Conservation (phyloP, 2,113 vertebrate species). For the Eidolon helvum region DNA sequence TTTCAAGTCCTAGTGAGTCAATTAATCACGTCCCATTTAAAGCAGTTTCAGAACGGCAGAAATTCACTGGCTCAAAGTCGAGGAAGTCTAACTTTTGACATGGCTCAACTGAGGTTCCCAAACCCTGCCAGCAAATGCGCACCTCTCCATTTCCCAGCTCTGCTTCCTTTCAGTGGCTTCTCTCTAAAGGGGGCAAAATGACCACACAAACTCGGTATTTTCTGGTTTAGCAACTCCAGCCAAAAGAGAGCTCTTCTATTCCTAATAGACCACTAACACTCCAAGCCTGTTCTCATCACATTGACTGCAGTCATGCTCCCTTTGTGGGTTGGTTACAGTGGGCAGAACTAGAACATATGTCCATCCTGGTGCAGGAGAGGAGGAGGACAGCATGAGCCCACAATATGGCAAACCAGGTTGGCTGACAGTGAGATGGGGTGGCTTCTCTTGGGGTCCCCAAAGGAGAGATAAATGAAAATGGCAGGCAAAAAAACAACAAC, state of each 20-base stretch:
- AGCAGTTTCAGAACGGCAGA: not conserved
- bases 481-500: not conserved
- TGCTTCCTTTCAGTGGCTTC: not conserved
- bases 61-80: not conserved
- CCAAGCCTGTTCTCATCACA: not conserved
- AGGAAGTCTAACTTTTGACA: not conserved
- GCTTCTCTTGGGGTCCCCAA: not conserved
- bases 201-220: not conserved
- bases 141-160: not conserved
- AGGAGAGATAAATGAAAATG: not conserved
- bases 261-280: not conserved
- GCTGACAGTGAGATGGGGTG: not conserved
- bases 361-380: not conserved
- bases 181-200: not conserved
- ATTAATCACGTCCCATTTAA: not conserved
- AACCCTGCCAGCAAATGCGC: not conserved
- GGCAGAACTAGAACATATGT: not conserved
- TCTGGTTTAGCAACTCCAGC: not conserved
- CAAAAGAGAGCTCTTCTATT: not conserved
- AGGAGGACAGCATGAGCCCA: not conserved
- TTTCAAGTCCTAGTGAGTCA: not conserved
- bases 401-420: not conserved
- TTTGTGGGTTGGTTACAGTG: not conserved
- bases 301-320: too few species aligned
- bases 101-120: not conserved